phyloP scores from a whole-genome alignment of 1,140 invertebrate species.

The Drosophila neocordata region DNA sequence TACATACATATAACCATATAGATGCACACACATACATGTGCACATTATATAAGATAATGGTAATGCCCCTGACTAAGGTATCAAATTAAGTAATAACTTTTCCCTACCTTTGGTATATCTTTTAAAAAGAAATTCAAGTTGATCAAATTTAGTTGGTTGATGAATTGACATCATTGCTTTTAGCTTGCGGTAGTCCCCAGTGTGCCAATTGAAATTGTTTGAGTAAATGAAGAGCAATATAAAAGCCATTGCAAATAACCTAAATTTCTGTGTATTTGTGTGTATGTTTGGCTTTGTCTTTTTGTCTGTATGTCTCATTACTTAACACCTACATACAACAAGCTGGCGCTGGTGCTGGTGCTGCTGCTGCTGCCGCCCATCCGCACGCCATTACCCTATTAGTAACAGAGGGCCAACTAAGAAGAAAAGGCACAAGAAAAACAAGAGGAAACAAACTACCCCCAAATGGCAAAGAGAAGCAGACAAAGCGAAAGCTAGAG shows the following conservation, averaged over 20 bases:
- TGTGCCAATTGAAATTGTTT: slow-evolving; percentile 9
- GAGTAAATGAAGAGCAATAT: slow-evolving; percentile 2
- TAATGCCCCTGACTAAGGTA: not conserved
- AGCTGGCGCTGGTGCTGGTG: not conserved
- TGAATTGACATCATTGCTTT: slow-evolving; percentile 3
- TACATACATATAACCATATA: too few species aligned
- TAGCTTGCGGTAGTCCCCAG: slow-evolving; percentile 1
- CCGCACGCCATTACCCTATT: slow-evolving; percentile 74
- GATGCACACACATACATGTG: too few species aligned
- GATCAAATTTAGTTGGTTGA: not conserved
- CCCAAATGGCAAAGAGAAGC: slow-evolving; percentile 39
- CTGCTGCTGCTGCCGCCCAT: slow-evolving; percentile 34
- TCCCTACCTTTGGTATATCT: too few species aligned
- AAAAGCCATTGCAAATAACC: not conserved
- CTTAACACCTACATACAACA: slow-evolving; percentile 69
- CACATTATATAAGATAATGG: too few species aligned
- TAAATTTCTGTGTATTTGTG: slow-evolving; percentile 19
- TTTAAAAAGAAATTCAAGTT: too few species aligned
- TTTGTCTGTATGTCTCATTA: slow-evolving; percentile 51
- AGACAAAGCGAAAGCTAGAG: slow-evolving; percentile 14
- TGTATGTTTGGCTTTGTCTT: slow-evolving; percentile 24
- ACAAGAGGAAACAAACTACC: slow-evolving; percentile 40
- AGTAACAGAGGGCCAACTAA: slow-evolving; percentile 4
- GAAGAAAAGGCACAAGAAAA: slow-evolving; percentile 42
- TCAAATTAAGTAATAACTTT: not conserved